phyloP scores from a whole-genome alignment of 2,888 invertebrate genomes.

The Belgica antarctica region DNA sequence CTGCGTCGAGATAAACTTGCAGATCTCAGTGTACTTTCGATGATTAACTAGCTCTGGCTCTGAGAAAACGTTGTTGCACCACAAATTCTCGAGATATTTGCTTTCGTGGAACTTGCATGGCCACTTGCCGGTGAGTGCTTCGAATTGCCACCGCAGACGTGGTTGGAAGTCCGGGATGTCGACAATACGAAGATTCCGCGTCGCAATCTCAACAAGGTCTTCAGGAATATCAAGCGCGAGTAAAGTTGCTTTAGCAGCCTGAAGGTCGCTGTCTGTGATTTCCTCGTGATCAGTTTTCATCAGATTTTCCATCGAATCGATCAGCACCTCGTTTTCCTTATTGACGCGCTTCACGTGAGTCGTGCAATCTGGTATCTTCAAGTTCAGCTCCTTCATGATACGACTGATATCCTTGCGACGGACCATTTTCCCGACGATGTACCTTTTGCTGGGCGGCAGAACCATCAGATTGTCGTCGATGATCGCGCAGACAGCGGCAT shows the following conservation, averaged over 20 bases:
- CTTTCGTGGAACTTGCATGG: conserved; percentile 83
- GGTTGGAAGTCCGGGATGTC: conserved; percentile 65
- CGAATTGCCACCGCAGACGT: conserved; percentile 66
- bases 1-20: conserved; percentile 50
- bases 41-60: conserved; percentile 59
- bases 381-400: conserved; percentile 61
- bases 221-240: conserved; percentile 5
- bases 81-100: conserved; percentile 66
- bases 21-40: conserved; percentile 60
- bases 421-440: conserved; percentile 62
- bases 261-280: conserved; percentile 51
- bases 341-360: conserved; percentile 73
- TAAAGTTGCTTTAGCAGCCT: conserved; percentile 21
- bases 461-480: conserved; percentile 59
- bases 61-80: conserved; percentile 63
- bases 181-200: conserved; percentile 55
- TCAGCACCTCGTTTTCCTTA: conserved; percentile 60
- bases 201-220: conserved; percentile 26
- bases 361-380: conserved; percentile 61
- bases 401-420: conserved; percentile 63
- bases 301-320: conserved; percentile 55
- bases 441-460: conserved; percentile 58
- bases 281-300: no score
- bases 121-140: conserved; percentile 65
- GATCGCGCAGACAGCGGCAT: no score